phyloP scores from a whole-genome alignment of 2,113 vertebrate genomes.

The Mellivora capensis region DNA sequence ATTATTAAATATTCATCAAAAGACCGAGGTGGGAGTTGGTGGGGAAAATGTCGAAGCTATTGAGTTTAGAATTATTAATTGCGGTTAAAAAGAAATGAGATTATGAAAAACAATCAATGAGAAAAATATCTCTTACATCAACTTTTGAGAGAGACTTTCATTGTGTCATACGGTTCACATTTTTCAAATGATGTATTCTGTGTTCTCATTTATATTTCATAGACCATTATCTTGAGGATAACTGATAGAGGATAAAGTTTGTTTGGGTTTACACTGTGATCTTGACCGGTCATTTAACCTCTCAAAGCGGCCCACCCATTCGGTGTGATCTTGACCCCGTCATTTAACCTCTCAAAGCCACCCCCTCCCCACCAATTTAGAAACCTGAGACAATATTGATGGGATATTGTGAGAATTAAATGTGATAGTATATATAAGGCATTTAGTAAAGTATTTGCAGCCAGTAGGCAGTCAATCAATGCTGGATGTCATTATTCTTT shows the following conservation, averaged over 20 bases:
- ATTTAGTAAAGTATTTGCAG: background rate
- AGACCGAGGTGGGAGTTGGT: slow-evolving; percentile 21
- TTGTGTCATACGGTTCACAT: background rate
- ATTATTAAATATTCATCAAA: slow-evolving; percentile 62
- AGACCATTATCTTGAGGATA: background rate
- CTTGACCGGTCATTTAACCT: background rate
- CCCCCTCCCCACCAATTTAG: background rate
- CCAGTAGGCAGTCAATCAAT: background rate
- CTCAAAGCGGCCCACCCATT: background rate
- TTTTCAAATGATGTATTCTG: background rate
- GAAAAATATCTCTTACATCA: background rate
- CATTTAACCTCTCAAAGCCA: background rate
- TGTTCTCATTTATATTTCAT: slow-evolving; percentile 22
- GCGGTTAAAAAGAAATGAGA: slow-evolving; percentile 26
- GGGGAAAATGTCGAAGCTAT: background rate
- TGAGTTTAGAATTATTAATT: background rate
- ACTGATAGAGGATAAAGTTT: background rate
- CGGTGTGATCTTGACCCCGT: background rate
- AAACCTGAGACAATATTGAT: background rate
- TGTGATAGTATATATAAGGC: background rate
- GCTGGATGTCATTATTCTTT: background rate
- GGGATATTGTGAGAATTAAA: background rate
- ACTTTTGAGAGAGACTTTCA: slow-evolving; percentile 11
- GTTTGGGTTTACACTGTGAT: background rate
- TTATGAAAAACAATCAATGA: slow-evolving; percentile 21